These are phyloP conservation scores for Pantherophis alleghaniensis DNA, from an alignment of 2,797 vertebrate genomes.

Conservation along the genomic window DNA sequence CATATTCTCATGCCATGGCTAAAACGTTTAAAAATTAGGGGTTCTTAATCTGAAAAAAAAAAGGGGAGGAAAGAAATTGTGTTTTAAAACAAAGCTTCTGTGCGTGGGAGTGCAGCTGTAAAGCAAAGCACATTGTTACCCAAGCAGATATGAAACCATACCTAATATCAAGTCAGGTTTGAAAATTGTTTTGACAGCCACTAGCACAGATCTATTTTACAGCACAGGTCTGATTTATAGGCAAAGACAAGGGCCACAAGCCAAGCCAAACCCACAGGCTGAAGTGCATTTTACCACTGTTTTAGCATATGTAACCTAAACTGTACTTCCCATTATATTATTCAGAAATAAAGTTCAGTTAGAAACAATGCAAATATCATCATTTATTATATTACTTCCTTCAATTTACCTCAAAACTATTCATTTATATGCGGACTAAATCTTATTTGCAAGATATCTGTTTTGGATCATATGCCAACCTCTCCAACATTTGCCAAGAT, in stretches of 20 bases:
- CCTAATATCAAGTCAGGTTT: conserved; percentile 58
- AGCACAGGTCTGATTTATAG: conserved; percentile 46
- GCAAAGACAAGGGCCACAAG: background rate
- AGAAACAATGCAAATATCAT: background rate
- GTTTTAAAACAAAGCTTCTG: conserved; percentile 66
- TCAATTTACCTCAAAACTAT: background rate
- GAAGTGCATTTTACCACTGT: background rate
- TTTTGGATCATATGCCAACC: background rate
- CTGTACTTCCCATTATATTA: background rate
- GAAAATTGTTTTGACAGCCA: conserved; percentile 73
- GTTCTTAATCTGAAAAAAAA: conserved; percentile 39
- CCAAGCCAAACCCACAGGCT: background rate
- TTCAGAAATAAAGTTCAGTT: conserved; percentile 27
- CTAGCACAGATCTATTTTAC: conserved; percentile 54
- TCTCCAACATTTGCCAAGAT: background rate
- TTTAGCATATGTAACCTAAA: background rate
- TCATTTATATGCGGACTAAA: background rate
- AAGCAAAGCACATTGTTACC: conserved; percentile 71
- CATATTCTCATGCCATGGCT: background rate
- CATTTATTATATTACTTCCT: background rate
- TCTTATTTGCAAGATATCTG: background rate
- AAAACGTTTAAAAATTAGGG: conserved; percentile 33
- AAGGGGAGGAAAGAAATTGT: conserved; percentile 34
- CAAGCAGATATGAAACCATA: conserved; percentile 53
- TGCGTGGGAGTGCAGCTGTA: conserved; percentile 65